phyloP scores from a whole-genome alignment of 2,797 vertebrate species.

The Helicolenus hilgendorfi region DNA sequence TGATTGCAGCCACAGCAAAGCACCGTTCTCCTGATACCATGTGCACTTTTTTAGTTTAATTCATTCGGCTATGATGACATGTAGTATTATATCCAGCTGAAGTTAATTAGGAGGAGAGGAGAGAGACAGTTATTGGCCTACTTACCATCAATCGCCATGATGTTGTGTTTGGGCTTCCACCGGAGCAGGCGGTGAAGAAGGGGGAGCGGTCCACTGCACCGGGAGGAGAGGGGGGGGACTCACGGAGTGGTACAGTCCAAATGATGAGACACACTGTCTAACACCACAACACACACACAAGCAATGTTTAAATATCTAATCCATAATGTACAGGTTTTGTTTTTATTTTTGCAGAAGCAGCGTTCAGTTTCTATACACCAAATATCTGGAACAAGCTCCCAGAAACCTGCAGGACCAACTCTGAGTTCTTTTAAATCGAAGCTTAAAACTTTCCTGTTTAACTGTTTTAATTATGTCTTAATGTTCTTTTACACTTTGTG shows the following conservation, averaged over 20 bases:
- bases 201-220: slow-evolving; percentile 74
- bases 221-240: slow-evolving; percentile 19
- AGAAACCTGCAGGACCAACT: no score
- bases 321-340: neutral
- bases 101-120: slow-evolving; percentile 72
- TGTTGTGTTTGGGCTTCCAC: slow-evolving; percentile 93
- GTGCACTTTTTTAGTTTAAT: neutral
- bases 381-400: no score
- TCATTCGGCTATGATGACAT: neutral
- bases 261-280: neutral
- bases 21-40: neutral
- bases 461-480: no score
- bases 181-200: slow-evolving; percentile 71
- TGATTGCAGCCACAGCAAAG: neutral
- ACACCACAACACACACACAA: neutral
- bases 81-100: neutral
- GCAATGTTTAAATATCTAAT: neutral
- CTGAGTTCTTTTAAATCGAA: no score
- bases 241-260: slow-evolving; percentile 74
- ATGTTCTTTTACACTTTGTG: no score
- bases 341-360: no score
- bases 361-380: no score
- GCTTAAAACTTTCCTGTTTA: no score
- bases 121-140: slow-evolving; percentile 90
- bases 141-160: slow-evolving; percentile 99